Percentiles rank a stretch among this genome's conserved stretches.
These are phyloP conservation scores for Odontamblyopus rebecca DNA, from an alignment of 2,797 vertebrate species.

Conservation along the genomic window DNA sequence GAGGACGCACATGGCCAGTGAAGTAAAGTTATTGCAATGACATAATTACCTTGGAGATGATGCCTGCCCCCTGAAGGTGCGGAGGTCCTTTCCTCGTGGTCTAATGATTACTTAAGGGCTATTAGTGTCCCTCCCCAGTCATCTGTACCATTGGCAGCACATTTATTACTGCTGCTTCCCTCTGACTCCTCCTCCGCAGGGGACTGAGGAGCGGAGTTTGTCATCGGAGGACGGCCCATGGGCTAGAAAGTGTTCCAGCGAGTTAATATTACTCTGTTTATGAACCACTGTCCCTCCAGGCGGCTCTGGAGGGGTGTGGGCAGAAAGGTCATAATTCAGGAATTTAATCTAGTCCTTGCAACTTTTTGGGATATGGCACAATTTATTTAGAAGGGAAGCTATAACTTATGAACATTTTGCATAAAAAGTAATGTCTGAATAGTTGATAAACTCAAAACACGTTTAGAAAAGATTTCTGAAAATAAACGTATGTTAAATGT, in stretches of 20 bases:
- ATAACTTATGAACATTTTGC: neutral
- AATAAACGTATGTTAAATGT: neutral
- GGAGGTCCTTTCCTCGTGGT: conserved; percentile 28
- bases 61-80: conserved; percentile 41
- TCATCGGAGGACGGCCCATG: conserved; percentile 46
- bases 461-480: too few species aligned
- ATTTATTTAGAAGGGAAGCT: neutral
- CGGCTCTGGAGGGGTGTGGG: conserved; percentile 31
- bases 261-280: conserved; percentile 55
- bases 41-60: conserved; percentile 42
- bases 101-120: conserved; percentile 56
- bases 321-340: conserved; percentile 51
- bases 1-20: conserved; percentile 4
- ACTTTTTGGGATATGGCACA: neutral
- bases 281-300: conserved; percentile 46
- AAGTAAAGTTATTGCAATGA: conserved; percentile 34
- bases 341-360: conserved; percentile 15
- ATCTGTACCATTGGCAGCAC: conserved; percentile 41
- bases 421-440: neutral
- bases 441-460: neutral
- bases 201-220: conserved; percentile 49
- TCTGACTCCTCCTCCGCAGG: conserved; percentile 56
- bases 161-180: conserved; percentile 53
- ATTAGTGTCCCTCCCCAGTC: conserved; percentile 46
- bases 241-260: conserved; percentile 48